Evolutionary conservation across 2,888 invertebrate genomes (phyloP).

Genomic region (Polyommatus icarus): DNA sequence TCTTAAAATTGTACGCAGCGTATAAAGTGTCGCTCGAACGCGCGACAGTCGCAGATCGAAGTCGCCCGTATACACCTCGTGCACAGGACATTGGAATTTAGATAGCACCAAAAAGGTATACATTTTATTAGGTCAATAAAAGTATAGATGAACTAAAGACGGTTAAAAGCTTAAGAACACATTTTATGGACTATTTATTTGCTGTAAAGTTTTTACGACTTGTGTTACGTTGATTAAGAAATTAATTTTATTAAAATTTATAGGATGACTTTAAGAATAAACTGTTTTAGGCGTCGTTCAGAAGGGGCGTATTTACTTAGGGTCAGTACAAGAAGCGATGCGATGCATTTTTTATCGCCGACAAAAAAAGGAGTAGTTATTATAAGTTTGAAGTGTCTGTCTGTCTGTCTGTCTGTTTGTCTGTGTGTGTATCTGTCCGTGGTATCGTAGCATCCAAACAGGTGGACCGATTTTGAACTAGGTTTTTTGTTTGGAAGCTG

Average conservation of each 20-base stretch:
- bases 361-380: no score
- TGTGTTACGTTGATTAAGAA: constrained; percentile 10
- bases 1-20: no score
- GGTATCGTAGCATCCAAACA: no score
- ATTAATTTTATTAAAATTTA: constrained; percentile 9
- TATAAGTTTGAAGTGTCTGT: no score
- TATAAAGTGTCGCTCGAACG: no score
- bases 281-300: background rate
- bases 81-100: background rate
- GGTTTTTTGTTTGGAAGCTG: no score
- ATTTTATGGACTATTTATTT: background rate
- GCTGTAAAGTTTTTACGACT: background rate
- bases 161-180: constrained; percentile 7
- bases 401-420: no score
- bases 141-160: background rate
- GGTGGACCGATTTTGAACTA: no score
- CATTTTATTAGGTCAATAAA: constrained; percentile 6
- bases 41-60: background rate
- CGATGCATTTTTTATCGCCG: no score
- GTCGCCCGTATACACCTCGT: background rate
- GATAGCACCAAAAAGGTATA: background rate
- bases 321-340: no score
- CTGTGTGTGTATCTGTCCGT: no score
- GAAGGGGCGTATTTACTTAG: no score
- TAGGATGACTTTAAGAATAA: background rate